Evolutionary conservation across 2,797 vertebrate species (phyloP), one percentile per base, ranked within the genome.

Genomic region (Salmo trutta): DNA sequence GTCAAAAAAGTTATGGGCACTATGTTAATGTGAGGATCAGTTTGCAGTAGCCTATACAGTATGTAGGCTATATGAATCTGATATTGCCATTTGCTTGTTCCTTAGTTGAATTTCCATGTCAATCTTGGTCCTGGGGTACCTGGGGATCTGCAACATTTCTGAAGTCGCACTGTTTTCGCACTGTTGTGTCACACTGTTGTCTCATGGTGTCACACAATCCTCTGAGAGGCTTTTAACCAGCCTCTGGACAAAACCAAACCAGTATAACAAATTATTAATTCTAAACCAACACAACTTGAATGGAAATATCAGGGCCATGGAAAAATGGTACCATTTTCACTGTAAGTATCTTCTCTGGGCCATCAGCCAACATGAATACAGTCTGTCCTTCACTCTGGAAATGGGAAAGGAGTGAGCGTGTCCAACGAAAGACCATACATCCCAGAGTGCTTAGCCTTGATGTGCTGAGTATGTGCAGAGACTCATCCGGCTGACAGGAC

Each of bases 381-480:
- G 19, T 33, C 65, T 33, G 31, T 47, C 19, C 68, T 70, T 17
- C 36, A 70, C 31, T n/a, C 0, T 53, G 29, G 71, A 73, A 53
- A 73, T 73, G 71, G 71, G 56, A 73, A 73, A 56, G 52, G 24
- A 36, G 31, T 36, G 68, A 70, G 31, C 36, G 31, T 70, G 68
- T 47, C 33, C 17, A 70, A 17, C 66, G 33, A 71, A 67, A 62
- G 33, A 47, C 21, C 73, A 74, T 76, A 29, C n/a, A 73, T 21
- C 59, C 17, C 29, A 16, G 62, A 67, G 41, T 17, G 4, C 51
- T 31, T n/a, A 47, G 51, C 75, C n/a, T 10, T 64, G 53, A 33
- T 21, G 24, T 19, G 21, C 56, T 64, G 69, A 65, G 66, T 41
- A 73, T 53, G 71, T 54, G 47, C 71, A 73, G 71, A 56, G 12